phyloP scores from a whole-genome alignment of 2,113 vertebrate genomes.

The Chionis minor region DNA sequence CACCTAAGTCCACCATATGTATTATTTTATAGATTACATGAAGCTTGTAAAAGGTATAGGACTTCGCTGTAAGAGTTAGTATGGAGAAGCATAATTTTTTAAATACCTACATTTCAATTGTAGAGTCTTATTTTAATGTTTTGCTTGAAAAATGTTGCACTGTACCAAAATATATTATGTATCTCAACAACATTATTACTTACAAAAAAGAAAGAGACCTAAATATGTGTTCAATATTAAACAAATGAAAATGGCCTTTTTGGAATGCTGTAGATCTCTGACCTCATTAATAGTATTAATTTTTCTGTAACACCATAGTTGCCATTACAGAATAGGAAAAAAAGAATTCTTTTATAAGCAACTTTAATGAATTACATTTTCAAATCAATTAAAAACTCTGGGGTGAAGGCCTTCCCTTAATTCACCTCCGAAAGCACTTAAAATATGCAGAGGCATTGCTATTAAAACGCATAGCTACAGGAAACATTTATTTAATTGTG shows the following conservation, averaged over 20 bases:
- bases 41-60: constrained; percentile 9
- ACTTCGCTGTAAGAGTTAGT: not conserved
- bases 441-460: not conserved
- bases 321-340: not conserved
- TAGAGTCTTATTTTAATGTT: constrained; percentile 18
- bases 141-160: not conserved
- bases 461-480: not conserved
- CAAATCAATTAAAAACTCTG: constrained; percentile 47
- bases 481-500: not conserved
- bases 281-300: constrained; percentile 53
- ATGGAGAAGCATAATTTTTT: not conserved
- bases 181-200: constrained; percentile 31
- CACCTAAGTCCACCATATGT: not conserved
- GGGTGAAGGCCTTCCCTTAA: constrained; percentile 35
- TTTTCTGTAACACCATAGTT: constrained; percentile 44
- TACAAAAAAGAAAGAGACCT: not conserved
- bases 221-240: constrained; percentile 30
- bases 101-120: constrained; percentile 3
- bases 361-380: constrained; percentile 51
- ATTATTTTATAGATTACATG: not conserved
- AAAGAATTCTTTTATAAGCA: constrained; percentile 24
- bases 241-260: constrained; percentile 34
- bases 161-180: constrained; percentile 1
- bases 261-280: constrained; percentile 13
- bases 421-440: constrained; percentile 25